phyloP scores from a whole-genome alignment of 2,113 vertebrate genomes.

The Heptranchias perlo region DNA sequence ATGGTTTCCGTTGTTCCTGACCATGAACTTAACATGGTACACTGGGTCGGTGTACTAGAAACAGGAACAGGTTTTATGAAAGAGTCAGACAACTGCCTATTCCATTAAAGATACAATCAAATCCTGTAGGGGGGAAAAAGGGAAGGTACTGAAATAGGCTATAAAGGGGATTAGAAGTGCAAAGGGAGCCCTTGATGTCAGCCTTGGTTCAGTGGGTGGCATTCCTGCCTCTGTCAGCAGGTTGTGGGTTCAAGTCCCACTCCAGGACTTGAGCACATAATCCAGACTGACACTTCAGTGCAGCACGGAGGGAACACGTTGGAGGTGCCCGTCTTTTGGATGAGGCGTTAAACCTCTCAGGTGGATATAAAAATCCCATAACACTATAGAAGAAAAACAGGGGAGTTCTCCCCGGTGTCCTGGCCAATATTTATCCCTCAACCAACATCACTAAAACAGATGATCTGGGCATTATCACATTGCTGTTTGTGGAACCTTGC shows the following conservation, averaged over 20 bases:
- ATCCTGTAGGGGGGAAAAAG: not conserved
- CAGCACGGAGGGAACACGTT: not conserved
- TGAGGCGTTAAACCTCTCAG: not conserved
- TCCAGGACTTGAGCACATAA: not conserved
- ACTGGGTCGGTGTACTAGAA: slow-evolving; percentile 81
- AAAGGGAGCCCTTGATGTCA: not conserved
- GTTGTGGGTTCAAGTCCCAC: not conserved
- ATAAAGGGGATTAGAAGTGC: not conserved
- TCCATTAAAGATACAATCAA: not conserved
- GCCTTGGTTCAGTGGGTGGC: not conserved
- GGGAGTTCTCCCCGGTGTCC: too few species aligned
- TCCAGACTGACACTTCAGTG: not conserved
- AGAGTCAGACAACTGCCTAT: not conserved
- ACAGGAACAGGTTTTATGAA: slow-evolving; percentile 32
- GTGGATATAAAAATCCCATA: not conserved
- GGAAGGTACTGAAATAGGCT: not conserved
- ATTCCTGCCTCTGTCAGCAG: not conserved
- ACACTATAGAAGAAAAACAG: not conserved
- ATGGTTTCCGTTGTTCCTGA: slow-evolving; percentile 93
- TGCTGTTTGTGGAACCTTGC: too few species aligned
- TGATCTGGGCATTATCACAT: not conserved
- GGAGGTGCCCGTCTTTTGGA: not conserved
- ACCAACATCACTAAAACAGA: not conserved
- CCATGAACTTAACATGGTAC: slow-evolving; percentile 79
- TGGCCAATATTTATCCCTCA: not conserved